Conservation (phyloP, 2,113 vertebrate species). For the Anser cygnoides region DNA sequence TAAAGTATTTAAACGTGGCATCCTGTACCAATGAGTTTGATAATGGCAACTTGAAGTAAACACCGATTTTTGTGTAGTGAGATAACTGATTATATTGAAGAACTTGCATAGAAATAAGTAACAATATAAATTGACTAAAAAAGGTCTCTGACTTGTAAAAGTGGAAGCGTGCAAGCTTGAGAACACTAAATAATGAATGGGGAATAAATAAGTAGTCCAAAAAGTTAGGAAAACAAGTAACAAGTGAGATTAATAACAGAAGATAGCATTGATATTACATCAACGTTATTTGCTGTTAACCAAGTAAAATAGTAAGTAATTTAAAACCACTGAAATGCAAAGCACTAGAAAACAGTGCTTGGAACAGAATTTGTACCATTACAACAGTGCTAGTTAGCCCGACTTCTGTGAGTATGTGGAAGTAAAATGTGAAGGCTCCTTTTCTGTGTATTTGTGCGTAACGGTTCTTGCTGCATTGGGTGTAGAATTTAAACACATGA, state of each 20-base stretch:
- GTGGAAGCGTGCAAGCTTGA: background rate
- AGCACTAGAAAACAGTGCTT: background rate
- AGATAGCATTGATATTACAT: background rate
- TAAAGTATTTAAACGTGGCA: background rate
- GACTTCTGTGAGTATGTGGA: background rate
- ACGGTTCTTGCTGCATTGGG: background rate
- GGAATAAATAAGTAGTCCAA: background rate
- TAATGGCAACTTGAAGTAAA: background rate
- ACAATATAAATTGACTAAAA: background rate
- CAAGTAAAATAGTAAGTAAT: background rate
- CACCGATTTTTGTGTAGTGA: background rate
- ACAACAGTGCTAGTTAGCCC: background rate
- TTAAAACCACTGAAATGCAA: background rate
- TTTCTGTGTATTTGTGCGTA: accelerated
- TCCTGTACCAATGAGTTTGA: background rate
- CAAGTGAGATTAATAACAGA: background rate
- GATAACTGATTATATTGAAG: background rate
- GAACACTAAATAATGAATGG: background rate
- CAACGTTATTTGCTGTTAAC: accelerated
- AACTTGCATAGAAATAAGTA: background rate
- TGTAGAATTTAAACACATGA: accelerated
- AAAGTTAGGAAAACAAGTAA: background rate
- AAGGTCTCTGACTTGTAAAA: background rate
- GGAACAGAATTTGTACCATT: background rate
- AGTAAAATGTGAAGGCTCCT: background rate